Percentiles rank a stretch among this genome's conserved stretches.
phyloP scores from a whole-genome alignment of 2,797 vertebrate species.

The Coregonus sp. region DNA sequence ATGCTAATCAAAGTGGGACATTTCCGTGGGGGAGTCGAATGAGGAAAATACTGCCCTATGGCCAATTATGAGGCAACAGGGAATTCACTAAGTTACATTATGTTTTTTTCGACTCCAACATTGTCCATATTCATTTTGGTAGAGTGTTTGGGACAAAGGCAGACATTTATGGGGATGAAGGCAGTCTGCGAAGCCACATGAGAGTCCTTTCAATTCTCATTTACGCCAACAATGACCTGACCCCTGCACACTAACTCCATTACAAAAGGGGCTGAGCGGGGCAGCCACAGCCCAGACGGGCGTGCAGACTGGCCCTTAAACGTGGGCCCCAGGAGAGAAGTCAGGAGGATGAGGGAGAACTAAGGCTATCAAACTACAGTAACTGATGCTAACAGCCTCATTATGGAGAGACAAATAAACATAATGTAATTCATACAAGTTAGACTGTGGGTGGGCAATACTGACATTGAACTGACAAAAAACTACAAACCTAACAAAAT shows the following conservation, averaged over 20 bases:
- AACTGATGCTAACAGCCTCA: not conserved
- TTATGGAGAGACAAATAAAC: conserved; percentile 7
- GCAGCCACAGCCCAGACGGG: conserved; percentile 10
- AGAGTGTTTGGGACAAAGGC: conserved; percentile 23
- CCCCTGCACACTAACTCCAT: conserved; percentile 21
- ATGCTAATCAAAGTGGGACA: not conserved
- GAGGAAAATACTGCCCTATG: conserved; percentile 9
- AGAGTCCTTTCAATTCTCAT: conserved; percentile 46
- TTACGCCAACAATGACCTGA: conserved; percentile 33
- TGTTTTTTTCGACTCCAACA: conserved; percentile 4
- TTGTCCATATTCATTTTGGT: not conserved
- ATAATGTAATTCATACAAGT: conserved; percentile 5
- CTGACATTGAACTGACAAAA: conserved; percentile 30
- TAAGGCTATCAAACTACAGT: conserved; percentile 1
- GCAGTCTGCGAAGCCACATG: conserved; percentile 33
- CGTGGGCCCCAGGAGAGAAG: conserved; percentile 1
- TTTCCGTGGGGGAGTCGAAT: not conserved
- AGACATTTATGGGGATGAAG: conserved; percentile 29
- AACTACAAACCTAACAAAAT: conserved; percentile 27
- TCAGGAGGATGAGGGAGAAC: not conserved
- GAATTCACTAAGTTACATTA: not conserved
- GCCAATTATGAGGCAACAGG: conserved; percentile 11
- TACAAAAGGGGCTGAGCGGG: conserved; percentile 5
- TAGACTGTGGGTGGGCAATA: conserved; percentile 15
- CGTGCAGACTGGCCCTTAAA: conserved; percentile 7